These are phyloP conservation scores for Drosophila kikkawai DNA, from an alignment of 1,140 invertebrate species.

Conservation along the genomic window DNA sequence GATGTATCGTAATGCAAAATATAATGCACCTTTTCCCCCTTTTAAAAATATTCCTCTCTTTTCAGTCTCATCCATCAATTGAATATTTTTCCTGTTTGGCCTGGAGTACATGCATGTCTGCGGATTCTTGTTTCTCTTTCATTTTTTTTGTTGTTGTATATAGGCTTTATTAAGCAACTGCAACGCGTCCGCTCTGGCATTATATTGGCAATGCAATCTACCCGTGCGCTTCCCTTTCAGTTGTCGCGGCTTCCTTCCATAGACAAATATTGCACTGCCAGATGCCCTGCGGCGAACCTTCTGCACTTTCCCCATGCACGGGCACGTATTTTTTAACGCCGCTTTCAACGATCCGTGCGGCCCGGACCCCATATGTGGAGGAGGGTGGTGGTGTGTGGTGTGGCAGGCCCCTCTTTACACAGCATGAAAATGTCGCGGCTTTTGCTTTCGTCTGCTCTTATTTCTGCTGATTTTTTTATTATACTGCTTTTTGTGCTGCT, in stretches of 20 bases:
- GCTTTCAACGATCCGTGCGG: conserved; percentile 48
- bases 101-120: conserved; percentile 1
- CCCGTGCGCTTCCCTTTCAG: conserved; percentile 24
- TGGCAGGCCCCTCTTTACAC: conserved; percentile 53
- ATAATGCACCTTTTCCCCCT: neutral
- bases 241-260: conserved; percentile 74
- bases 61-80: conserved; percentile 34
- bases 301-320: conserved; percentile 55
- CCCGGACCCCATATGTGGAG: neutral
- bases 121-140: conserved; percentile 22
- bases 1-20: too few relatives aligned
- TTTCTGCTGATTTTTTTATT: conserved; percentile 54
- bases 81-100: conserved; percentile 41
- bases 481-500: conserved; percentile 27
- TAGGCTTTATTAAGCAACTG: conserved; percentile 62
- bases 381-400: neutral
- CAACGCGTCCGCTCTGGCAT: conserved; percentile 51
- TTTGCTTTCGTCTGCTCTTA: conserved; percentile 58
- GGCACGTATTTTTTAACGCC: conserved; percentile 49
- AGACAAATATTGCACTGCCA: conserved; percentile 76
- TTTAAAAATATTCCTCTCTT: neutral
- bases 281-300: conserved; percentile 62
- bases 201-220: conserved; percentile 48
- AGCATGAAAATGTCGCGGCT: conserved; percentile 74
- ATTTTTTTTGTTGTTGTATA: neutral